phyloP scores from a whole-genome alignment of 1,140 invertebrate species.

The Eulimnadia texana region DNA sequence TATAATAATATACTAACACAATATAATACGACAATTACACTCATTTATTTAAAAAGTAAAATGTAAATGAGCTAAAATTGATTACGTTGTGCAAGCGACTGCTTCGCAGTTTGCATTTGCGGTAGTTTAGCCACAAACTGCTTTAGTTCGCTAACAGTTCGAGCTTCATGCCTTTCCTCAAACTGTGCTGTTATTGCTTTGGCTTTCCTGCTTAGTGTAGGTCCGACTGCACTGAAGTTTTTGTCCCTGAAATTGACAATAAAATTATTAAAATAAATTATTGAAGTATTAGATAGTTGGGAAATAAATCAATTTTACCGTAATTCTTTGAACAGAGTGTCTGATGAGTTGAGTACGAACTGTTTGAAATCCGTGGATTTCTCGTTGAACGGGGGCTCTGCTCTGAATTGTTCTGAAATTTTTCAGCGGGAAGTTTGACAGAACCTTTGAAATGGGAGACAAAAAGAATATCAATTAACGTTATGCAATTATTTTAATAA shows the following conservation, averaged over 20 bases:
- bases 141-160: conserved; percentile 85
- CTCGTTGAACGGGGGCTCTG: conserved; percentile 23
- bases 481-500: no score
- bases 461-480: no score
- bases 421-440: conserved; percentile 66
- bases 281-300: not conserved
- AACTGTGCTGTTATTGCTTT: conserved; percentile 70
- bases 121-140: conserved; percentile 81
- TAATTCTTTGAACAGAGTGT: conserved; percentile 76
- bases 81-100: conserved; percentile 56
- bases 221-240: conserved; percentile 83
- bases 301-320: conserved; percentile 28
- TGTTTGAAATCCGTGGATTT: conserved; percentile 58
- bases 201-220: conserved; percentile 70
- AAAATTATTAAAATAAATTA: no score
- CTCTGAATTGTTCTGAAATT: conserved; percentile 43
- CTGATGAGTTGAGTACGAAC: conserved; percentile 75
- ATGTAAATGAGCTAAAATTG: no score
- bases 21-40: no score
- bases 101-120: conserved; percentile 72
- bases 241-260: conserved; percentile 50
- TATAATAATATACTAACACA: no score
- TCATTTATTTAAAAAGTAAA: no score
- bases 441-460: no score
- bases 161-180: conserved; percentile 69